Conservation (phyloP, 64 coral and sea anemone species). For the Astreopora myriophthalma region DNA sequence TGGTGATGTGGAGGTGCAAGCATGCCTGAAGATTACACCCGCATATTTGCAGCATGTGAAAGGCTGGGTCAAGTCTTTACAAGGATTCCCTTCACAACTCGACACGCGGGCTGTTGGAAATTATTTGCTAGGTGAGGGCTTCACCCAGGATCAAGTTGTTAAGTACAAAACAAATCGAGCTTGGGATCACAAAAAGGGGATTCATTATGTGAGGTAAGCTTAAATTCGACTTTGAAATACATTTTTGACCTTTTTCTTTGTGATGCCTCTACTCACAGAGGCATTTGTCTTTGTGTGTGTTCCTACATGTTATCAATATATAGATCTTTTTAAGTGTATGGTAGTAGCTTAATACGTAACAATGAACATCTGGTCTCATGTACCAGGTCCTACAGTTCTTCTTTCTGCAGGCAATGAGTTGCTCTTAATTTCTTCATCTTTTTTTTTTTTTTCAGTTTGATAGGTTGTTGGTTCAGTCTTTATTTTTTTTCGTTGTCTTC, state of each 20-base stretch:
- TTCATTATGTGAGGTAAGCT: conserved; percentile 49
- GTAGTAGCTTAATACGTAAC: too few relatives aligned
- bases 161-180: conserved; percentile 62
- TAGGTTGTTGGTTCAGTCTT: conserved; percentile 5
- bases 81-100: conserved; percentile 41
- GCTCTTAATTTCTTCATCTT: too few relatives aligned
- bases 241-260: conserved; percentile 33
- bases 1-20: too few relatives aligned
- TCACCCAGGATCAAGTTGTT: conserved; percentile 62
- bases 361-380: too few relatives aligned
- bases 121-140: conserved; percentile 64
- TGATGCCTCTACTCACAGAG: conserved; percentile 6
- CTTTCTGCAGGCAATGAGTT: conserved; percentile 12
- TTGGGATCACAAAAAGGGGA: conserved; percentile 58
- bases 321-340: too few relatives aligned
- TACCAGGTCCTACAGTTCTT: too few relatives aligned
- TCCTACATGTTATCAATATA: conserved; percentile 14
- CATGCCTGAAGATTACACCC: too few relatives aligned
- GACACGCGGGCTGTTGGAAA: conserved; percentile 57
- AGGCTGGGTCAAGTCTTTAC: conserved; percentile 33
- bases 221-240: conserved; percentile 9
- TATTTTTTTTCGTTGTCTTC: background rate
- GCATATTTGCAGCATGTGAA: too few relatives aligned
- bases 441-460: background rate
- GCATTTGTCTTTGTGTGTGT: conserved; percentile 25